phyloP scores from a whole-genome alignment of 1,140 invertebrate genomes.

The Rhysida immarginata region DNA sequence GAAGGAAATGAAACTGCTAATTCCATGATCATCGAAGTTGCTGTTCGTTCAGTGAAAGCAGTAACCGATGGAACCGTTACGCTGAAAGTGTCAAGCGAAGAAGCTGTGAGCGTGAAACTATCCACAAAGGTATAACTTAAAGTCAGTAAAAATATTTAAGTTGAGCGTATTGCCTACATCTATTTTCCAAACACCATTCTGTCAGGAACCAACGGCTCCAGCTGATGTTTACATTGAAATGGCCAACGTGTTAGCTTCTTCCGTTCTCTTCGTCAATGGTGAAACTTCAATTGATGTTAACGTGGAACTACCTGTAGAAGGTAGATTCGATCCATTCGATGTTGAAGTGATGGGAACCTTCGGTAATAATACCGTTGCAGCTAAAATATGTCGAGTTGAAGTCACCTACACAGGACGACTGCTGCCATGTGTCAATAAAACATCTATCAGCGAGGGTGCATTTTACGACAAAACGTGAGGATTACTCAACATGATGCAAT shows the following conservation, averaged over 20 bases:
- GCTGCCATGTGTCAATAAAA: constrained; percentile 1
- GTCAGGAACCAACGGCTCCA: neutral
- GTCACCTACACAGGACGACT: neutral
- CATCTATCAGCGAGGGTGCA: neutral
- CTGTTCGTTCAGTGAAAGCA: neutral
- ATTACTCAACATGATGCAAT: too few relatives aligned
- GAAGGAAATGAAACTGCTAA: neutral
- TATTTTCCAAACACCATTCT: too few relatives aligned
- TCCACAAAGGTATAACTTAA: neutral
- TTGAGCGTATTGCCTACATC: too few relatives aligned
- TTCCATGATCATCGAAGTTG: neutral
- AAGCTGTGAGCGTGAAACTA: neutral
- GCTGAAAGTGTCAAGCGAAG: too few relatives aligned
- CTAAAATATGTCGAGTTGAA: neutral
- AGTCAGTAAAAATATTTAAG: neutral
- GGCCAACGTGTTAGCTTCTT: neutral
- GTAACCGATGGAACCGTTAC: too few relatives aligned
- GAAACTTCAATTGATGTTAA: neutral
- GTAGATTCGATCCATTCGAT: neutral
- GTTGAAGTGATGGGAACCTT: neutral
- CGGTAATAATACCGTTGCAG: neutral
- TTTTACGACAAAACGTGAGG: neutral
- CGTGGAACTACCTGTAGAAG: neutral
- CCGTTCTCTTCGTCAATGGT: neutral
- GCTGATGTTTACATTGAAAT: neutral